Conservation (phyloP, 2,113 vertebrate genomes). For the Nanger granti region DNA sequence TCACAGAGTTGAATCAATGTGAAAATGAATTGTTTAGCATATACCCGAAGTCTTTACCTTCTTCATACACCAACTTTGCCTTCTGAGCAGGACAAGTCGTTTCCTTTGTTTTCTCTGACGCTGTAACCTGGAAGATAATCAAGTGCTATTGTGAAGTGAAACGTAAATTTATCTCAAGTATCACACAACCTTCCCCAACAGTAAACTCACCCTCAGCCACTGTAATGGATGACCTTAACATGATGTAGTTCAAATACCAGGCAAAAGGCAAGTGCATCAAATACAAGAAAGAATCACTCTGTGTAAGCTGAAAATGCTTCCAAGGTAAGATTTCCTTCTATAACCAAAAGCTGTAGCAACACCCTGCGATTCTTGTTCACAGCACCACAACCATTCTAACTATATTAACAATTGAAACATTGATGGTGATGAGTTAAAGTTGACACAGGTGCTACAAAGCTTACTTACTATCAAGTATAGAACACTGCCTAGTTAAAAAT, state of each 20-base stretch:
- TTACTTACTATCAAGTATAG: not conserved
- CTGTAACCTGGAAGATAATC: conserved; percentile 84
- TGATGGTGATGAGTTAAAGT: not conserved
- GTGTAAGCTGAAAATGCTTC: not conserved
- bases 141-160: not conserved
- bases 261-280: not conserved
- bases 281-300: not conserved
- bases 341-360: not conserved
- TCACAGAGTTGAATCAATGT: not conserved
- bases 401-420: not conserved
- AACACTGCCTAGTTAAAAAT: not conserved
- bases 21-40: not conserved
- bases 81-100: conserved; percentile 80
- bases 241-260: not conserved
- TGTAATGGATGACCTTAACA: not conserved
- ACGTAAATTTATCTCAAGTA: not conserved
- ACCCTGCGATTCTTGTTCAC: not conserved
- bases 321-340: not conserved
- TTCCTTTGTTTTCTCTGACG: conserved; percentile 74
- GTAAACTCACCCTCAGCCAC: not conserved
- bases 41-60: conserved; percentile 82
- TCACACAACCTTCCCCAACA: not conserved
- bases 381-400: not conserved
- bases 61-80: conserved; percentile 95
- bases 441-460: not conserved